A percentile compares a stretch with the other conserved stretches of the same genome.
phyloP scores from a whole-genome alignment of 2,888 invertebrate species.

The Xestobium rufovillosum region DNA sequence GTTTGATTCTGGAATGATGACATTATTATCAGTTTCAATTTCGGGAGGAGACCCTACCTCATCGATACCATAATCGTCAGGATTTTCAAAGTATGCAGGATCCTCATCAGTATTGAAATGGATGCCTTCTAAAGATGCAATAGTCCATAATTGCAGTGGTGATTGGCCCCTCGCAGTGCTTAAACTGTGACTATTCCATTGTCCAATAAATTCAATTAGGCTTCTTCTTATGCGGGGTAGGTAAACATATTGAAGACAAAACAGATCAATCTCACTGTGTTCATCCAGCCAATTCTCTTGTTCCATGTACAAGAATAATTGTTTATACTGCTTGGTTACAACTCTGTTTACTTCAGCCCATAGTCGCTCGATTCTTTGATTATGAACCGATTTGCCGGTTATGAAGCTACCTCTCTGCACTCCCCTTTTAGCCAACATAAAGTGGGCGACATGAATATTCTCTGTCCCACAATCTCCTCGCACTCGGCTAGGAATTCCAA shows the following conservation, averaged over 20 bases:
- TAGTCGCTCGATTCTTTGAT: conserved; percentile 17
- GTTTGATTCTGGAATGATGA: too few species aligned
- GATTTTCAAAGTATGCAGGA: too few species aligned
- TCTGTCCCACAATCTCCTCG: conserved; percentile 19
- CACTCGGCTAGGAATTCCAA: conserved; percentile 21
- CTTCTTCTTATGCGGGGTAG: conserved; percentile 13
- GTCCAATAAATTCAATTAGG: conserved; percentile 14
- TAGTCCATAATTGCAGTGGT: conserved; percentile 16
- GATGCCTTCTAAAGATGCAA: conserved; percentile 8
- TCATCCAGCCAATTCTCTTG: conserved; percentile 12
- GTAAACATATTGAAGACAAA: conserved; percentile 12
- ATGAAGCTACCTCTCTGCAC: conserved; percentile 17
- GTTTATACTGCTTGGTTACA: conserved; percentile 13
- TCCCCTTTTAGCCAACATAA: conserved; percentile 14
- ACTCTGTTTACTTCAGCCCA: conserved; percentile 19
- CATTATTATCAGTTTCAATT: too few species aligned
- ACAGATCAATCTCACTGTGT: conserved; percentile 15
- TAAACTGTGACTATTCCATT: conserved; percentile 17
- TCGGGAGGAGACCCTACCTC: too few species aligned
- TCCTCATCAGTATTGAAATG: too few species aligned
- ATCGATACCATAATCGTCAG: too few species aligned
- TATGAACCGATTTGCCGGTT: conserved; percentile 17
- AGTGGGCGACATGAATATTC: conserved; percentile 25
- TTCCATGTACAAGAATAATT: conserved; percentile 16
- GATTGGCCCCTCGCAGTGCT: conserved; percentile 13